Evolutionary conservation across 64 coral and sea anemone genomes (phyloP), one percentile per base, ranked within the genome.

Genomic region (Orbicella faveolata): DNA sequence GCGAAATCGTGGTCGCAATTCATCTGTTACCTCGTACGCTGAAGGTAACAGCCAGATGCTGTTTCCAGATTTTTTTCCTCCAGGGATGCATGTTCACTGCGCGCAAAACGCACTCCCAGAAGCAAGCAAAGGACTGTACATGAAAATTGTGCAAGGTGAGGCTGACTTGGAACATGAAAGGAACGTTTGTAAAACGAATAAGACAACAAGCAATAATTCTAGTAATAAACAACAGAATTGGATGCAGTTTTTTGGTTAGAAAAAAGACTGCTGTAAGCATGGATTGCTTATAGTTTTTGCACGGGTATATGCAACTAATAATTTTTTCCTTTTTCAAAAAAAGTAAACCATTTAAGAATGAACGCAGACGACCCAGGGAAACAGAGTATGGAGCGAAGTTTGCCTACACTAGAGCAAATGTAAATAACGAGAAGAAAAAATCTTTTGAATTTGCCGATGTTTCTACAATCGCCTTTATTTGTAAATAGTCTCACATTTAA

Each of bases 61-160:
- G n/a, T 85, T 85, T 44, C 82, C 82, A 85, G 82, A 85, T 65
- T 85, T 85, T 68, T 85, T 85, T 53, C 82, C 82, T 73, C 82
- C 82, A 16, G 82, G 82, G 8, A 85, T 85, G 82, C 82, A 85
- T 17, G 65, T 85, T 72, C 82, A 85, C 39, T 85, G 82, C 64
- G 82, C 82, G 1, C 82, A 72, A 25, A 85, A 85, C 15, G 63
- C 82, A 11, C 82, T 85, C 20, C 82, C 82, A 51, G 82, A 85
- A 52, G 82, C 61, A 0, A 85, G 64, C 65, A 85, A 70, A 52
- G 61, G 82, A 17, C 41, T 85, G 19, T 73, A 85, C 82, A 72
- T 85, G 63, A 85, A 85, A 85, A 85, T 85, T 30, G 72, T 85
- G 23, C 82, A 85, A 73, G 82, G 82, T 30, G 23, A 85, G 2